Conservation (phyloP, 2,113 vertebrate species). For the Pelmatolapia mariae region DNA sequence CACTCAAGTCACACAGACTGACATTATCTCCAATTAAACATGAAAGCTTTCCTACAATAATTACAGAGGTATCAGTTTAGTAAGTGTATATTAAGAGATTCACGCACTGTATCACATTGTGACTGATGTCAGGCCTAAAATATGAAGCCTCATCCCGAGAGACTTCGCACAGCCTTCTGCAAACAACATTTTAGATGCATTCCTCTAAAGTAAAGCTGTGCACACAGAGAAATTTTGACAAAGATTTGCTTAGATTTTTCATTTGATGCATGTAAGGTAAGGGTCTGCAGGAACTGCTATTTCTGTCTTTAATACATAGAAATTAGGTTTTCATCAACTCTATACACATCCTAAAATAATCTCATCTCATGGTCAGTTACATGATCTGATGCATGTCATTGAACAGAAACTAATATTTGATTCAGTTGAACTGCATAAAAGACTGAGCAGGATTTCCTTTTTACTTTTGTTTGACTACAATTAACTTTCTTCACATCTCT, state of each 20-base stretch:
- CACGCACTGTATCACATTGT: not conserved
- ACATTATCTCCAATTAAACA: slow-evolving; percentile 43
- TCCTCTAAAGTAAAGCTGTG: not conserved
- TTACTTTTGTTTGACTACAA: not conserved
- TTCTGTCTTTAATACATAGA: not conserved
- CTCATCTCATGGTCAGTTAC: not conserved
- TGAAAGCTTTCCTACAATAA: slow-evolving; percentile 38
- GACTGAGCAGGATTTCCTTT: not conserved
- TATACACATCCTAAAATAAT: not conserved
- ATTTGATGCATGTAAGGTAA: not conserved
- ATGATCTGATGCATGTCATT: not conserved
- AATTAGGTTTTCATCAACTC: not conserved
- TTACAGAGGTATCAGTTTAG: slow-evolving; percentile 31
- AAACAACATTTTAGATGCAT: not conserved
- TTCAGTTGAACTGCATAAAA: not conserved
- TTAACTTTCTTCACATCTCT: not conserved
- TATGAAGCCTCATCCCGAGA: not conserved
- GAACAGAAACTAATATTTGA: not conserved
- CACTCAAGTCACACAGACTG: not conserved
- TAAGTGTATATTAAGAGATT: slow-evolving; percentile 34
- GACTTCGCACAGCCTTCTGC: not conserved
- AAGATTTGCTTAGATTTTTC: not conserved
- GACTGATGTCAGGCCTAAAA: slow-evolving; percentile 23
- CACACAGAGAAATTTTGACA: not conserved
- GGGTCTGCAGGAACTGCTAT: not conserved